phyloP scores from a whole-genome alignment of 35 echinoderm and acorn worm genomes.

The Patiria miniata region DNA sequence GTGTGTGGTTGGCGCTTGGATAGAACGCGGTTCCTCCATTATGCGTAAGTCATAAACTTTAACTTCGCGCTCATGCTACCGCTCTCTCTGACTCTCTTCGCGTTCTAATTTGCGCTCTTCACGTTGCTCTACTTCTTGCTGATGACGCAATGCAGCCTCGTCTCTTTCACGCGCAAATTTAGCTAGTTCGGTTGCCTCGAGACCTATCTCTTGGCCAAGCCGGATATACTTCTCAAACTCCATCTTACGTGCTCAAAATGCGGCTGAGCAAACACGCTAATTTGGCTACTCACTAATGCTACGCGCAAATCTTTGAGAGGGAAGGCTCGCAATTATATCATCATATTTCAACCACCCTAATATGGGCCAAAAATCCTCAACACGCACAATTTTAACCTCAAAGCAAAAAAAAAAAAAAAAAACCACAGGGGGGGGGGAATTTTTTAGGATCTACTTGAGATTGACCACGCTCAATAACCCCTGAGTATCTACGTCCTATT shows the following conservation, averaged over 20 bases:
- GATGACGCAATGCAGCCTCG: background rate
- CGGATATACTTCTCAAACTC: constrained; percentile 3
- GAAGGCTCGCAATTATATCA: too few relatives aligned
- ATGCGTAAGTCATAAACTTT: background rate
- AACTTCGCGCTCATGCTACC: background rate
- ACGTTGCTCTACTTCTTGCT: background rate
- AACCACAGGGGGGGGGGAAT: too few relatives aligned
- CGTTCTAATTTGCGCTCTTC: background rate
- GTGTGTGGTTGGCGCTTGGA: background rate
- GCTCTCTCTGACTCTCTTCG: background rate
- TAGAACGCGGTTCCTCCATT: background rate
- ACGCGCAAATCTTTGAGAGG: too few relatives aligned
- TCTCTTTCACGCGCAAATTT: background rate
- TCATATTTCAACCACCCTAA: too few relatives aligned
- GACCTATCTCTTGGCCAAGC: background rate
- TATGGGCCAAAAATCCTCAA: too few relatives aligned
- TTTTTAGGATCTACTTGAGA: background rate
- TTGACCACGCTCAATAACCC: background rate
- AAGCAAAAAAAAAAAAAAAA: too few relatives aligned
- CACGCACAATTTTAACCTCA: too few relatives aligned
- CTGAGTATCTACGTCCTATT: background rate
- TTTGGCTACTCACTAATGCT: too few relatives aligned
- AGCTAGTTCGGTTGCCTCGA: background rate
- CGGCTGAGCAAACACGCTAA: too few relatives aligned
- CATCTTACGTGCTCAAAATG: background rate